A percentile compares a stretch with the other conserved stretches of the same genome.
phyloP scores from a whole-genome alignment of 2,113 vertebrate genomes.

The Limanda limanda region DNA sequence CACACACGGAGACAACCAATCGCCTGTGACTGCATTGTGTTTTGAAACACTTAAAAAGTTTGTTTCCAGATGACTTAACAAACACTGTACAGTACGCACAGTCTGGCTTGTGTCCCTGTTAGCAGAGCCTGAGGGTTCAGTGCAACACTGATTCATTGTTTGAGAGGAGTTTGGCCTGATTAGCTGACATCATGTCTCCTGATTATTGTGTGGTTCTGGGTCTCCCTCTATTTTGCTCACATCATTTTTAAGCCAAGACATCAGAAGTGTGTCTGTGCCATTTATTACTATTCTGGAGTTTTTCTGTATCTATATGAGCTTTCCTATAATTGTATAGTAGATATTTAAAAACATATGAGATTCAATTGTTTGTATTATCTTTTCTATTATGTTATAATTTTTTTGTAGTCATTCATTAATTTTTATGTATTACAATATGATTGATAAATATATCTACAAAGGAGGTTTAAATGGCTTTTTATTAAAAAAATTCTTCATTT shows the following conservation, averaged over 20 bases:
- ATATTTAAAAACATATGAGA: no score
- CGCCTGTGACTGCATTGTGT: neutral
- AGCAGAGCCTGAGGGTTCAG: conserved; percentile 19
- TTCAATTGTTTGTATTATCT: no score
- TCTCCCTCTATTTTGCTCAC: conserved; percentile 58
- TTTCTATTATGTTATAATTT: no score
- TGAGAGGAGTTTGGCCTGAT: conserved; percentile 55
- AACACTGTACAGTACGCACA: neutral
- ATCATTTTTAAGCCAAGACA: conserved; percentile 41
- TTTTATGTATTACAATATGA: no score
- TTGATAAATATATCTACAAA: no score
- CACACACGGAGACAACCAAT: neutral
- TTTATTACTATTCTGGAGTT: neutral
- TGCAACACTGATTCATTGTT: conserved; percentile 2
- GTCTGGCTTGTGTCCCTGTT: neutral
- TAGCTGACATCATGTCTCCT: conserved; percentile 43
- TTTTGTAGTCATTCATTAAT: no score
- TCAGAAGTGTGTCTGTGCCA: conserved; percentile 61
- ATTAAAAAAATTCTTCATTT: no score
- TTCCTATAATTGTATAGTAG: no score
- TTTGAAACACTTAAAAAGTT: conserved; percentile 3
- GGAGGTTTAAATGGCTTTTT: no score
- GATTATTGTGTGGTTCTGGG: conserved; percentile 53
- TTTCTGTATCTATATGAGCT: no score
- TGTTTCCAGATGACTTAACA: conserved; percentile 13